These are phyloP conservation scores for Pristionchus arcanus DNA, from an alignment of 2,888 invertebrate genomes.

Conservation along the genomic window DNA sequence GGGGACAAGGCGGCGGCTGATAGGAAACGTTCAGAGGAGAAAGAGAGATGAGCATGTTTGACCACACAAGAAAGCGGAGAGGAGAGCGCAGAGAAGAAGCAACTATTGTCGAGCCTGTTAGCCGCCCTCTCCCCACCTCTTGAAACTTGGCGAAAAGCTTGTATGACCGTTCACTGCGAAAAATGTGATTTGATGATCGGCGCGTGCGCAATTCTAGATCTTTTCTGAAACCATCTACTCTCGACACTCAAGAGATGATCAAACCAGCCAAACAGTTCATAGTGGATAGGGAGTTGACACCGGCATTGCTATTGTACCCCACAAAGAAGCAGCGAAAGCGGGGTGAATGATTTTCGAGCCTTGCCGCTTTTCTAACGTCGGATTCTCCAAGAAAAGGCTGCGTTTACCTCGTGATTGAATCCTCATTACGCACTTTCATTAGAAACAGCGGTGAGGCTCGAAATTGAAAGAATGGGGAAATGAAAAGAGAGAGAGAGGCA, in stretches of 20 bases:
- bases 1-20: constrained; percentile 40
- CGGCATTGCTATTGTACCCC: too few relatives aligned
- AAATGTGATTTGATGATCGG: too few relatives aligned
- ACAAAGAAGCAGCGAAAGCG: too few relatives aligned
- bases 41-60: constrained; percentile 46
- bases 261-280: too few relatives aligned
- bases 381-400: too few relatives aligned
- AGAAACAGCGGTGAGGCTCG: neutral
- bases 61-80: constrained; percentile 27
- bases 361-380: too few relatives aligned
- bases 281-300: too few relatives aligned
- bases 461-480: neutral
- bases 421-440: constrained; percentile 30
- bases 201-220: too few relatives aligned
- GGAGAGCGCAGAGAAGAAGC: neutral
- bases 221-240: too few relatives aligned
- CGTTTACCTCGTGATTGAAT: neutral
- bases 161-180: neutral
- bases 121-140: neutral
- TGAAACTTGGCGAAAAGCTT: neutral
- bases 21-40: constrained; percentile 42
- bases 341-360: too few relatives aligned
- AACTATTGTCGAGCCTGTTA: constrained; percentile 50
- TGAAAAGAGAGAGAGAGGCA: neutral
- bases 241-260: too few relatives aligned